phyloP scores from a whole-genome alignment of 2,888 invertebrate genomes.

The Erebia palarica region DNA sequence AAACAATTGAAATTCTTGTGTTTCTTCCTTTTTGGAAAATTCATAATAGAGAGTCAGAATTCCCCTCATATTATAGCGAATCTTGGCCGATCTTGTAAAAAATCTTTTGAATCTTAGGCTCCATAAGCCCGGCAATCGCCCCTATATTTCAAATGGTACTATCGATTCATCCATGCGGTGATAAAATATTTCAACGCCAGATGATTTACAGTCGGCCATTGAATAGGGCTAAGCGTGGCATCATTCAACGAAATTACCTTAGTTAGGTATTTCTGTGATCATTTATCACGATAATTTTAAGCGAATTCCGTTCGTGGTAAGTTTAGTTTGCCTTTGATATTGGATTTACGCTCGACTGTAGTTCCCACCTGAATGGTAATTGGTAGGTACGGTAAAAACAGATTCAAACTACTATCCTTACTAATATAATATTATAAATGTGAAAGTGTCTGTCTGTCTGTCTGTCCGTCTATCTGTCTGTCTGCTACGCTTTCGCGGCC shows the following conservation, averaged over 20 bases:
- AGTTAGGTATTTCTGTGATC: slow-evolving; percentile 26
- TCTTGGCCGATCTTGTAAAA: too few species aligned
- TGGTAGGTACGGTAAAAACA: background rate
- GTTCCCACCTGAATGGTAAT: background rate
- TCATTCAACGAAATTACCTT: slow-evolving; percentile 34
- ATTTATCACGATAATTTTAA: slow-evolving; percentile 27
- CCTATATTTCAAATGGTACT: slow-evolving; percentile 19
- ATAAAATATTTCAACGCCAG: slow-evolving; percentile 36
- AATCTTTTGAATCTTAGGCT: too few species aligned
- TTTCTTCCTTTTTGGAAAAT: too few species aligned
- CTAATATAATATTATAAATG: too few species aligned
- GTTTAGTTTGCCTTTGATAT: slow-evolving; percentile 11
- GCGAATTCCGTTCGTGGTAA: slow-evolving; percentile 7
- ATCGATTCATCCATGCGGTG: slow-evolving; percentile 29
- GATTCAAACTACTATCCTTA: background rate
- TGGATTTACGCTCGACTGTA: background rate
- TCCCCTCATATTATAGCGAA: too few species aligned
- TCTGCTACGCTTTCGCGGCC: too few species aligned
- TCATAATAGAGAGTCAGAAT: too few species aligned
- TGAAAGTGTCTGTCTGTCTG: too few species aligned
- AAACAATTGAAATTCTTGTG: too few species aligned
- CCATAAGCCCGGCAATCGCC: background rate
- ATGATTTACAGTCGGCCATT: slow-evolving; percentile 35
- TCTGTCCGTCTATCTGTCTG: too few species aligned
- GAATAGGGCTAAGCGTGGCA: slow-evolving; percentile 32